Evolutionary conservation across 2,888 invertebrate species (phyloP).

Genomic region (Pammene fasciana): DNA sequence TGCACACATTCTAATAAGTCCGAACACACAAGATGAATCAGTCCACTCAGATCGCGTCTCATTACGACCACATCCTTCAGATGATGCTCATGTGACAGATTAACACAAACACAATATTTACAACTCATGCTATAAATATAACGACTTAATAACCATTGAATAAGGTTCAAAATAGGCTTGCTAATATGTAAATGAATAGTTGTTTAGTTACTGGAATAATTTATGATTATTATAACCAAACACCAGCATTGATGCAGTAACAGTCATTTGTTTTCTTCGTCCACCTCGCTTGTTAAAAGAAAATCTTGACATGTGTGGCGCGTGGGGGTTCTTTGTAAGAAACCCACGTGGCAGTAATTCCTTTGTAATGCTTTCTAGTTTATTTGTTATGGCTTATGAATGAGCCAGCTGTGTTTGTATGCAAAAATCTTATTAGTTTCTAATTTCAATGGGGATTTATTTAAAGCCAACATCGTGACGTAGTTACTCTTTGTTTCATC

Average conservation of each 20-base stretch:
- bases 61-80: slow-evolving; percentile 54
- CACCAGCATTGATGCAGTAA: slow-evolving; percentile 59
- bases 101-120: slow-evolving; percentile 42
- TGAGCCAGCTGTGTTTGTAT: slow-evolving; percentile 57
- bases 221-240: slow-evolving; percentile 66
- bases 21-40: slow-evolving; percentile 55
- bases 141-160: not conserved
- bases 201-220: slow-evolving; percentile 52
- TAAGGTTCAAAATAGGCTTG: slow-evolving; percentile 40
- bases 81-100: slow-evolving; percentile 50
- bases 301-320: slow-evolving; percentile 62
- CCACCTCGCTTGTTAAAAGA: slow-evolving; percentile 67
- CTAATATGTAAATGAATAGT: slow-evolving; percentile 41
- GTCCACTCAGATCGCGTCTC: slow-evolving; percentile 58
- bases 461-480: slow-evolving; percentile 43
- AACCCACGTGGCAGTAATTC: slow-evolving; percentile 65
- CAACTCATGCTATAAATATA: slow-evolving; percentile 1
- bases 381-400: slow-evolving; percentile 55
- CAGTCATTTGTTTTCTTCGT: slow-evolving; percentile 68
- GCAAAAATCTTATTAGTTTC: slow-evolving; percentile 63
- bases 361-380: slow-evolving; percentile 68
- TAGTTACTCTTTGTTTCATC: slow-evolving; percentile 18
- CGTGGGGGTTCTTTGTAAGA: slow-evolving; percentile 70
- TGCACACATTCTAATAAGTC: slow-evolving; percentile 57
- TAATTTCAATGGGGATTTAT: slow-evolving; percentile 27